Evolutionary conservation across 1,140 invertebrate genomes (phyloP), one percentile per base, ranked within the genome.

Genomic region (Pseudomyrmex flavicornis): DNA sequence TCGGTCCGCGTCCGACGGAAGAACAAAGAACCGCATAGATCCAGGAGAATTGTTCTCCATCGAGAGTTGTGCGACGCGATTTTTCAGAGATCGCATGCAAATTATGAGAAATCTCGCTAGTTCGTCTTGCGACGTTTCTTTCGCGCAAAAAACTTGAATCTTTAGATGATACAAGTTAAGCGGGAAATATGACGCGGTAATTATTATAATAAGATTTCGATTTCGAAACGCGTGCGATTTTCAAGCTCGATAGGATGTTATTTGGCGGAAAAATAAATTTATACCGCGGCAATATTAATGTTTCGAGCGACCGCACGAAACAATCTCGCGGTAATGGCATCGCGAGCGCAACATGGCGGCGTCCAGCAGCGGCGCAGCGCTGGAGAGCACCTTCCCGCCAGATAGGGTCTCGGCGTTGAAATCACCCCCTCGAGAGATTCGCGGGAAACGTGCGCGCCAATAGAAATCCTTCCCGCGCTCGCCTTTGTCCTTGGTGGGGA

Each of bases 391-490:
- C 87, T 85, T 87, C 85, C 72, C 88, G 77, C 87, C 88, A 82
- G 63, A 90, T 88, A 82, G 35, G 35, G 5, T 35, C 35, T 74
- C 66, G 86, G 89, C 90, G 88, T 90, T 85, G 89, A 88, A 88
- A 88, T 90, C 80, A 79, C 87, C 84, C 35, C 66, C 59, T 44
- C 20, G 72, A 83, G 88, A 88, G n/a, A 90, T 83, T 84, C 91
- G 84, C 87, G 58, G 77, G 62, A 63, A 66, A 35, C 35, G 26
- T 3, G 26, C 7, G 69, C 46, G 15, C 89, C 90, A 92, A 92
- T 91, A 69, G 69, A 22, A 74, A 56, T 44, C 84, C 79, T 89
- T 91, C 91, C 91, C 90, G 90, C 91, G 85, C 74, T 59, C n/a
- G 5, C 50, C 69, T 26, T 79, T 58, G 85, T 70, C 82, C 82